Evolutionary conservation across 2,113 vertebrate species (phyloP).

Genomic region (Gallinago media): DNA sequence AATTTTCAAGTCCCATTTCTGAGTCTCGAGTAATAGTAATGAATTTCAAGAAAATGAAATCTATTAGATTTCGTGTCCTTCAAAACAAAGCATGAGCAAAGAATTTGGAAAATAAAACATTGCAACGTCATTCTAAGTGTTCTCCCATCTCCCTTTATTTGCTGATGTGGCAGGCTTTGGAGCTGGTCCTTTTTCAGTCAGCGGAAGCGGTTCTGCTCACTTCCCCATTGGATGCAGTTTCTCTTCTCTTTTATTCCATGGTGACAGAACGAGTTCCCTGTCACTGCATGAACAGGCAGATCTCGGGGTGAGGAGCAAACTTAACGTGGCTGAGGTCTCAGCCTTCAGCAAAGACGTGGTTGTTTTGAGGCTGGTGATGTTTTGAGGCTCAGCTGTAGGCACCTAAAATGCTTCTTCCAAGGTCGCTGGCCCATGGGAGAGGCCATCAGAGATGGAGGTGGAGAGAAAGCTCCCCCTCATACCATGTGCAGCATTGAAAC

Average conservation of each 20-base stretch:
- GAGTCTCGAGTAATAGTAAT: neutral
- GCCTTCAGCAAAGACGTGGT: neutral
- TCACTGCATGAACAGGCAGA: neutral
- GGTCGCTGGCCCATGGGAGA: neutral
- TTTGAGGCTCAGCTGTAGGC: neutral
- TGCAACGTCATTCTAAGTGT: neutral
- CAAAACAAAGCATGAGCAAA: neutral
- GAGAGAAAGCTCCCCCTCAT: neutral
- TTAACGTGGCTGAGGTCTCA: neutral
- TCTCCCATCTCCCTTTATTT: neutral
- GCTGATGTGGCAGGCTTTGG: neutral
- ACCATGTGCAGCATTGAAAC: neutral
- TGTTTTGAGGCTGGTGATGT: neutral
- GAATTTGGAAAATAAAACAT: neutral
- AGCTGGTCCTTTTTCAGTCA: neutral
- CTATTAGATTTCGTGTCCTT: neutral
- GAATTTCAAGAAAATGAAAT: neutral
- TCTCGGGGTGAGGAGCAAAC: neutral
- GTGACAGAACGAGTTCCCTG: neutral
- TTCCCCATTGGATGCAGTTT: neutral
- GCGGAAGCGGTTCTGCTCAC: neutral
- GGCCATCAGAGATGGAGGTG: neutral
- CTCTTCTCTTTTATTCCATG: neutral
- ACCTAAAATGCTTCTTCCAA: neutral
- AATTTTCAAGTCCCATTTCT: neutral